Evolutionary conservation across 2,888 invertebrate genomes (phyloP).

Genomic region (Polydrusus tereticollis): DNA sequence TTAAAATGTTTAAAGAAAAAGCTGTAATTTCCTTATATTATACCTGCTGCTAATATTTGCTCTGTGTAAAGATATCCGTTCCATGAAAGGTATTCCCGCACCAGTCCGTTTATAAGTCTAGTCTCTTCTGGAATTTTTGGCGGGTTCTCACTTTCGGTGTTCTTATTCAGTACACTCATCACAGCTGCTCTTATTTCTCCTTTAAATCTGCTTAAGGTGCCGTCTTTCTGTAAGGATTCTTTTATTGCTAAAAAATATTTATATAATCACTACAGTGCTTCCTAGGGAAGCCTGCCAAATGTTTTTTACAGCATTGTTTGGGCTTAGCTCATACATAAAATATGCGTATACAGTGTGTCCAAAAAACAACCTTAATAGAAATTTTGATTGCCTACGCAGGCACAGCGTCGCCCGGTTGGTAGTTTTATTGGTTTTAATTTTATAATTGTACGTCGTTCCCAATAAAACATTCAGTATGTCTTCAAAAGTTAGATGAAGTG

Average conservation of each 20-base stretch:
- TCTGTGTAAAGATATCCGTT: conserved; percentile 77
- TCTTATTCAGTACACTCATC: conserved; percentile 63
- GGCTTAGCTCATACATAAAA: too few relatives aligned
- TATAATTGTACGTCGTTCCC: too few relatives aligned
- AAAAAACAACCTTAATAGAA: too few relatives aligned
- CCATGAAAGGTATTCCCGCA: conserved; percentile 79
- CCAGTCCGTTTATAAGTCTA: conserved; percentile 74
- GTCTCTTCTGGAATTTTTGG: conserved; percentile 65
- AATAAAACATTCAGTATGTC: too few relatives aligned
- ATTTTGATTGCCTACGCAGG: too few relatives aligned
- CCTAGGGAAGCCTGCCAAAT: too few relatives aligned
- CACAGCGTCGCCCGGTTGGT: too few relatives aligned
- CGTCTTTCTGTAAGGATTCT: conserved; percentile 64
- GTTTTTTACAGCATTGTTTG: too few relatives aligned
- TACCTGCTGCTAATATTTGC: conserved; percentile 64
- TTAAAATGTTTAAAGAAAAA: too few relatives aligned
- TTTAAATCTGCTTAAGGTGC: conserved; percentile 64
- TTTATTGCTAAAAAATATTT: conserved; percentile 60
- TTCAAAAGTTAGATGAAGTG: too few relatives aligned
- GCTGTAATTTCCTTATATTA: not conserved
- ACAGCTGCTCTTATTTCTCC: conserved; percentile 66
- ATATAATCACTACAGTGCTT: not conserved
- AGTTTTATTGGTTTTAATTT: too few relatives aligned
- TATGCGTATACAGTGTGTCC: too few relatives aligned
- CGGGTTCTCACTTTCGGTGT: conserved; percentile 55